Base-by-base conservation (phyloP, 2,888 invertebrate species). In the Plemyria rubiginata region DNA sequence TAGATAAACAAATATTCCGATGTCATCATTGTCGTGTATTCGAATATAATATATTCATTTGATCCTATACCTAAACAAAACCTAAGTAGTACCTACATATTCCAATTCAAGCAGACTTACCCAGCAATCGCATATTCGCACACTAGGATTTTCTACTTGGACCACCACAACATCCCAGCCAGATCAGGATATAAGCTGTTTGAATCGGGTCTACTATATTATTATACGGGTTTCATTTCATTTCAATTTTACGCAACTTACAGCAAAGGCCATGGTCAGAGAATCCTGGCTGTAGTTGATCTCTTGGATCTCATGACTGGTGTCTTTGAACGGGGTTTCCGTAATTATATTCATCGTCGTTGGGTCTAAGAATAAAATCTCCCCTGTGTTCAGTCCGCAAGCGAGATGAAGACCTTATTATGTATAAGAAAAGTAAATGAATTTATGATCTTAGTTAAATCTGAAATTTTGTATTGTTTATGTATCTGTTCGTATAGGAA, bases 341-440 rank as follows among this genome's bases (percentile, higher is more conserved):
- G 84, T 83, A 43, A 92, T 68, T 4, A 94, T 88, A 16, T 87
- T 86, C 40, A 95, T 76, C 1, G 94, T 88, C n/a, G 92, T 83
- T 0, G 95, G 94, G 73, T 95, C 93, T 40, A 95, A 75, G 69
- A 95, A 91, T 84, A 94, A 84, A 29, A 96, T 56, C 62, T 92
- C 86, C 0, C 96, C 95, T 50, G 93, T 94, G 60, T 90, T 88
- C 68, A 94, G 76, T 0, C 95, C 95, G 71, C 94, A 94, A 0
- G 93, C 93, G 16, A 96, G 84, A 77, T 94, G 93, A 36, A 93
- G 70, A 46, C 94, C 94, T 94, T 16, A 16, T 16, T 22, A 22
- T 22, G 22, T 22, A 22, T 22, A 22, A 11, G 16, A 0, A 16
- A 45, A 16, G 16, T 16, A 11, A 43, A 43, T 11, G 11, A 16